phyloP scores from a whole-genome alignment of 2,113 vertebrate species.

The Rhea pennata region DNA sequence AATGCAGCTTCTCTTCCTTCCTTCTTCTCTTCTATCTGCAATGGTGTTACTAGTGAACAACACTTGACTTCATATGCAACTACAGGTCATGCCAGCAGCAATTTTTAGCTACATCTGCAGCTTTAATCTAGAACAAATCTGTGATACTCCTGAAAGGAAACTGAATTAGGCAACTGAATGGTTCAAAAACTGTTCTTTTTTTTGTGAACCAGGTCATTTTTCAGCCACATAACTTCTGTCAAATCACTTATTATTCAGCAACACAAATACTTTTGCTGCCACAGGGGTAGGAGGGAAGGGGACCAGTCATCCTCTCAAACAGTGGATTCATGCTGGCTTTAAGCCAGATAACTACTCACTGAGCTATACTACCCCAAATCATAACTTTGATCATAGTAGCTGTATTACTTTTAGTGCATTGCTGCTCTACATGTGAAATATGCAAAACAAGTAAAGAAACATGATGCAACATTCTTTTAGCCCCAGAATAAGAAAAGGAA shows the following conservation, averaged over 20 bases:
- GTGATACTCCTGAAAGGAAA: background rate
- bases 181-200: background rate
- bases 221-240: accelerated
- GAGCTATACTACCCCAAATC: background rate
- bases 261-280: background rate
- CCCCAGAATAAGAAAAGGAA: background rate
- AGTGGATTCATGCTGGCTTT: background rate
- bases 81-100: background rate
- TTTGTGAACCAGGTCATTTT: background rate
- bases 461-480: background rate
- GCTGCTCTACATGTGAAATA: background rate
- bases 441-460: background rate
- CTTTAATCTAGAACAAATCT: background rate
- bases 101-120: background rate
- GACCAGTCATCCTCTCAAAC: background rate
- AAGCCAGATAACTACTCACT: background rate
- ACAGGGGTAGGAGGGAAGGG: background rate
- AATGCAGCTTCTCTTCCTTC: background rate
- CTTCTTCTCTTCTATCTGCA: background rate
- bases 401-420: background rate
- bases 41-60: background rate
- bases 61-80: background rate
- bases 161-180: background rate
- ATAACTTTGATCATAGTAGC: background rate
- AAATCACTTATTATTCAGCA: accelerated